A percentile compares a stretch with the other conserved stretches of the same genome.
phyloP scores from a whole-genome alignment of 37 sponge, comb jelly and placozoan genomes.

The Oopsacas minuta region DNA sequence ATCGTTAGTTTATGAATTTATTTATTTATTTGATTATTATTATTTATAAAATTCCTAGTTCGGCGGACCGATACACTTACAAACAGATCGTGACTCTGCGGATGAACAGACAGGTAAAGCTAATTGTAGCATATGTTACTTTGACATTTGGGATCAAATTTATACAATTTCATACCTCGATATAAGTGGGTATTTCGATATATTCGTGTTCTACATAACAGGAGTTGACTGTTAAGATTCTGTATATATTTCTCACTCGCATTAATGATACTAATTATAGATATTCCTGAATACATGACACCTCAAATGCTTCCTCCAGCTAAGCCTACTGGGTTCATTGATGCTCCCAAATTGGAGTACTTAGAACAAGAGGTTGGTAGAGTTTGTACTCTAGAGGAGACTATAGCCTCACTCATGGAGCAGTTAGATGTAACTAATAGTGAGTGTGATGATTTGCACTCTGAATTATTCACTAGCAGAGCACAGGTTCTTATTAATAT shows the following conservation, averaged over 20 bases:
- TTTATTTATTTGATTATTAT: too few species aligned
- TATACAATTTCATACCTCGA: too few species aligned
- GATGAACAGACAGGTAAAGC: conserved; percentile 4
- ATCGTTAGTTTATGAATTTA: background rate
- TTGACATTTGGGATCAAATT: too few species aligned
- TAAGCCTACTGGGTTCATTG: background rate
- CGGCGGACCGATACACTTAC: background rate
- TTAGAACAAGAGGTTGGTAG: background rate
- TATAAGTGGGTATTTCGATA: too few species aligned
- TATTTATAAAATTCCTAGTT: too few species aligned
- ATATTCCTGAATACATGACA: background rate
- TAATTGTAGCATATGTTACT: too few species aligned
- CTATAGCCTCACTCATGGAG: background rate
- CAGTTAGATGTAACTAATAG: background rate
- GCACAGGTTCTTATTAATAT: too few species aligned
- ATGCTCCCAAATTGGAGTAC: background rate
- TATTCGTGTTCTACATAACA: too few species aligned
- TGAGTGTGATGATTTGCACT: background rate
- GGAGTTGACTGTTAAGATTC: too few species aligned
- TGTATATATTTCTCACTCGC: too few species aligned
- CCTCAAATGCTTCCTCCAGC: background rate
- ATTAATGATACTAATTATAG: background rate
- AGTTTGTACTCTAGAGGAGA: background rate
- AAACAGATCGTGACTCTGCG: background rate
- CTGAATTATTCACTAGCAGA: background rate